Conservation (phyloP, 2,888 invertebrate species). For the Hecatera dysodea region DNA sequence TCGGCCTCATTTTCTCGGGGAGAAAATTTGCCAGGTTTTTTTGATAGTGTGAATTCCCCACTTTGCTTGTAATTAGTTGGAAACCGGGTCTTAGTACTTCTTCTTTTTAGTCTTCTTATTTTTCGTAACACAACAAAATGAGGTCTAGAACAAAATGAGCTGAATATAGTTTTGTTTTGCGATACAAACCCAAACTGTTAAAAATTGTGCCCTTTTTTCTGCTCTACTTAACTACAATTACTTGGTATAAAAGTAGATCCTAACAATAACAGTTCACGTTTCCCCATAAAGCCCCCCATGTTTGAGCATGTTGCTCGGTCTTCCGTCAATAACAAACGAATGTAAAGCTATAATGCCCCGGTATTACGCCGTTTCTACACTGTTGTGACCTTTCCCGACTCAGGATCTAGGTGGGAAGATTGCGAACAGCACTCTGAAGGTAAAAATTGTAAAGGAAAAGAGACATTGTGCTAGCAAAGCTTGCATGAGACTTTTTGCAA, state of each 20-base stretch:
- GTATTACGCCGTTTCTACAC: constrained; percentile 44
- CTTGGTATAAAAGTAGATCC: neutral
- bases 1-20: neutral
- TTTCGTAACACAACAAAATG: too few relatives aligned
- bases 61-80: neutral
- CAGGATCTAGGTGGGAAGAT: constrained; percentile 32
- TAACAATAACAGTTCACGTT: constrained; percentile 17
- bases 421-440: constrained; percentile 15
- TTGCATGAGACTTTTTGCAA: neutral
- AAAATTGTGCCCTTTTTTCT: neutral
- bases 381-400: constrained; percentile 39
- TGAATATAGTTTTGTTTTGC: too few relatives aligned
- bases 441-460: neutral
- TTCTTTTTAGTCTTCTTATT: neutral
- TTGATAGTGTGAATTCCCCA: neutral
- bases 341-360: constrained; percentile 34
- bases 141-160: too few relatives aligned
- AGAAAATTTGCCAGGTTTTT: constrained; percentile 9
- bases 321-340: constrained; percentile 35
- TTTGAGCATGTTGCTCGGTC: constrained; percentile 31
- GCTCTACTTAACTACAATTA: neutral
- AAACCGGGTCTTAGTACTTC: neutral
- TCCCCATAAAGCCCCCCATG: constrained; percentile 27
- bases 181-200: neutral
- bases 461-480: neutral